Conservation (phyloP, 2,888 invertebrate species). For the Stratiomys singularior region DNA sequence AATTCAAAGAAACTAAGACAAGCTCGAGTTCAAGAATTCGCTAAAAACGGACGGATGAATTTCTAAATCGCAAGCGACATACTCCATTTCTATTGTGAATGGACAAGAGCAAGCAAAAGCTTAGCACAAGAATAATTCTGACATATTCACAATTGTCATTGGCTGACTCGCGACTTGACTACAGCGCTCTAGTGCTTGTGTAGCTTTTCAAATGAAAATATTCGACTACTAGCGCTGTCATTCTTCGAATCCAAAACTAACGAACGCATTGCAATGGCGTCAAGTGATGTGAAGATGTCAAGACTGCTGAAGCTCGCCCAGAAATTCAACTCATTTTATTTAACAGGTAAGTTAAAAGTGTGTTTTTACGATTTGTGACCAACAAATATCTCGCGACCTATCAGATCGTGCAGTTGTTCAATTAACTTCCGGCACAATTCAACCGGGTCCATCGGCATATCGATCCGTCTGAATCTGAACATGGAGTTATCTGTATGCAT, state of each 20-base stretch:
- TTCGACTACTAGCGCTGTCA: constrained; percentile 21
- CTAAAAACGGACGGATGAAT: too few relatives aligned
- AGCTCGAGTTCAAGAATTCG: too few relatives aligned
- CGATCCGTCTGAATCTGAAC: constrained; percentile 36
- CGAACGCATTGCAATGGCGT: constrained; percentile 58
- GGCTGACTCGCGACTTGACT: too few relatives aligned
- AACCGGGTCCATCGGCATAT: constrained; percentile 34
- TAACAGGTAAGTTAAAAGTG: constrained; percentile 76
- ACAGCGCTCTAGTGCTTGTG: background rate
- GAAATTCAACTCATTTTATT: constrained; percentile 90
- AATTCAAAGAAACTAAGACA: too few relatives aligned
- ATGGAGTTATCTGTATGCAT: constrained; percentile 6
- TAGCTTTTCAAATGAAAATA: constrained; percentile 20
- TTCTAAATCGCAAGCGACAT: too few relatives aligned
- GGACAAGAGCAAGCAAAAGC: too few relatives aligned
- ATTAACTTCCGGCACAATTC: constrained; percentile 10
- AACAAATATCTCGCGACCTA: background rate
- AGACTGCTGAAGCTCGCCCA: constrained; percentile 82
- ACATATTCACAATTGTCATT: too few relatives aligned
- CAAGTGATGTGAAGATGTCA: constrained; percentile 68
- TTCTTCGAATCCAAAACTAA: constrained; percentile 17
- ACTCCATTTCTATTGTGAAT: too few relatives aligned
- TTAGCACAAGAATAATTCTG: too few relatives aligned
- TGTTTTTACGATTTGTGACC: background rate
- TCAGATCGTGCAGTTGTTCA: background rate